Evolutionary conservation across 2,888 invertebrate species (phyloP).

Genomic region (Pegoplata infirma): DNA sequence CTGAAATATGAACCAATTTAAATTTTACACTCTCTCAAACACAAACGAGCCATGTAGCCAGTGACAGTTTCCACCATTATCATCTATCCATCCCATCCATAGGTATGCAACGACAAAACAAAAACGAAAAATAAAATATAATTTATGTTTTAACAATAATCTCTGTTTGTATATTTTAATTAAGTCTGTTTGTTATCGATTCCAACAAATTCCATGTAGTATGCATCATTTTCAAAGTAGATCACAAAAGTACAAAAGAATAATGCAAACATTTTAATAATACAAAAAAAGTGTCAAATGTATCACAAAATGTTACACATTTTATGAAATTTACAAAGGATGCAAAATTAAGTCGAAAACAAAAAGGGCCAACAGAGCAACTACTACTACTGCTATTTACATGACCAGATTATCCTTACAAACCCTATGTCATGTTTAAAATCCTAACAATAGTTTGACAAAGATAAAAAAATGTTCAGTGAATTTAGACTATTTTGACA

Average conservation of each 20-base stretch:
- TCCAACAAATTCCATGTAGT: constrained; percentile 2
- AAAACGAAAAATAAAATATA: background rate
- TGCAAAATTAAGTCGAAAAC: constrained; percentile 16
- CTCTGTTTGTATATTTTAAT: constrained; percentile 14
- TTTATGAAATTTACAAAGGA: constrained; percentile 26
- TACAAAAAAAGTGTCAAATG: constrained; percentile 49
- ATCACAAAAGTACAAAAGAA: background rate
- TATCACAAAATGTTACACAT: constrained; percentile 48
- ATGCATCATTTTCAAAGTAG: constrained; percentile 11
- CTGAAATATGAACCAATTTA: constrained; percentile 49
- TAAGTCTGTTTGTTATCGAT: constrained; percentile 23
- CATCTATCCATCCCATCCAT: background rate
- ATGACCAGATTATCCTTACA: constrained; percentile 54
- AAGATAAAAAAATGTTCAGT: constrained; percentile 16
- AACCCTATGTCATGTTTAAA: constrained; percentile 12
- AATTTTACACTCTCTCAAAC: constrained; percentile 31
- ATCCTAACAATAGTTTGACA: constrained; percentile 26
- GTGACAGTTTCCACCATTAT: too few relatives aligned
- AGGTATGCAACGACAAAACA: background rate
- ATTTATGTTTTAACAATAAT: constrained; percentile 15
- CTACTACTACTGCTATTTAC: too few relatives aligned
- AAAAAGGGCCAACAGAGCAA: constrained; percentile 2
- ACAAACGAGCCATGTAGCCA: background rate
- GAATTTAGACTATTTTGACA: constrained; percentile 52
- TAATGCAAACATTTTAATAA: constrained; percentile 17